phyloP scores from a whole-genome alignment of 2,113 vertebrate species.

The Pelusios castaneus region DNA sequence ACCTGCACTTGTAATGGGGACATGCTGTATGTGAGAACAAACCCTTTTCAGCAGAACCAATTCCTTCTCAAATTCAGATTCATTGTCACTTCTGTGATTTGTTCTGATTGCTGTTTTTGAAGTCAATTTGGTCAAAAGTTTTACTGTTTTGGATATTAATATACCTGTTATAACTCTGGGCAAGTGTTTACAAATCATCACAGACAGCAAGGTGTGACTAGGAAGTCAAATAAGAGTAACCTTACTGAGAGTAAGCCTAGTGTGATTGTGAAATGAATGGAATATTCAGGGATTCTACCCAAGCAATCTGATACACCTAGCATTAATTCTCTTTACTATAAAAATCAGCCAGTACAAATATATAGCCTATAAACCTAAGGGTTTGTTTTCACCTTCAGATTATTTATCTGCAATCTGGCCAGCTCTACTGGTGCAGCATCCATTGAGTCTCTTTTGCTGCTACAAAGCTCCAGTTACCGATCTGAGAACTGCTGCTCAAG shows the following conservation, averaged over 20 bases:
- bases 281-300: constrained; percentile 1
- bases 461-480: neutral
- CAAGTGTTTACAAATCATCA: neutral
- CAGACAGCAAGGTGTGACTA: neutral
- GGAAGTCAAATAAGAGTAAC: neutral
- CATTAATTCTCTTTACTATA: neutral
- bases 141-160: neutral
- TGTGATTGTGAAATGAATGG: neutral
- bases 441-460: neutral
- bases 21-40: neutral
- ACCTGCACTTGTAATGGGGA: neutral
- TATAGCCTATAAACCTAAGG: constrained; percentile 12
- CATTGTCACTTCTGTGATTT: neutral
- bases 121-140: neutral
- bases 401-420: neutral
- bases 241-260: neutral
- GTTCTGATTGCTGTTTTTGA: neutral
- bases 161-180: neutral
- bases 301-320: neutral
- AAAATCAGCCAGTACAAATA: constrained; percentile 20
- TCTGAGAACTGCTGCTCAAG: neutral
- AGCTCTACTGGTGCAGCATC: neutral
- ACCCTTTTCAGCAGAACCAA: neutral
- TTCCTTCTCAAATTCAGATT: neutral
- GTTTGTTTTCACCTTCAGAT: neutral